Evolutionary conservation across 2,888 invertebrate species (phyloP).

Genomic region (Tuta absoluta): DNA sequence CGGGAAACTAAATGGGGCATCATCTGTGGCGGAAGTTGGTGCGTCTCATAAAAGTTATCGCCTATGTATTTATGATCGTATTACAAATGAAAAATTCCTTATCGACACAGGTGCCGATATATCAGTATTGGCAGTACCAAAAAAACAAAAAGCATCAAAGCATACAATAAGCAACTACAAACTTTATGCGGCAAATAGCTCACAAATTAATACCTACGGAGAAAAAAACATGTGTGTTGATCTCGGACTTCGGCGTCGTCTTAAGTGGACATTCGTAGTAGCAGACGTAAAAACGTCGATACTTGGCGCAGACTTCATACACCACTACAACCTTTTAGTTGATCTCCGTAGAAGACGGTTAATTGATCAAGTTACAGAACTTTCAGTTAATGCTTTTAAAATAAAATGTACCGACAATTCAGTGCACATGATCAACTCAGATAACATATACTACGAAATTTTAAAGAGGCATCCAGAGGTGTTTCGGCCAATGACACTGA

Average conservation of each 20-base stretch:
- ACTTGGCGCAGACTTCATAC: background rate
- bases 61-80: background rate
- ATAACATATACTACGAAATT: background rate
- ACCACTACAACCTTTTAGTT: background rate
- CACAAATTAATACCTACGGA: background rate
- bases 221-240: background rate
- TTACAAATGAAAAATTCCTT: background rate
- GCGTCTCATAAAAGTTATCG: background rate
- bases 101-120: no score
- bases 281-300: constrained; percentile 2
- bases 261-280: background rate
- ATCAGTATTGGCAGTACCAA: background rate
- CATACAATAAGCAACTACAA: background rate
- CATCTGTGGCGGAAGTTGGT: background rate
- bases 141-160: background rate
- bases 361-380: background rate
- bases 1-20: background rate
- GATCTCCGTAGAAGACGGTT: background rate
- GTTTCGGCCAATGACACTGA: constrained; percentile 16
- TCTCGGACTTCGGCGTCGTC: background rate
- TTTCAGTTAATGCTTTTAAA: background rate
- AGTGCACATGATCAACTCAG: background rate
- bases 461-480: background rate
- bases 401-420: background rate
- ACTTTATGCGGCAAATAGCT: background rate